These are phyloP conservation scores for Tanypteryx hageni DNA, from an alignment of 2,888 invertebrate genomes.

Conservation along the genomic window DNA sequence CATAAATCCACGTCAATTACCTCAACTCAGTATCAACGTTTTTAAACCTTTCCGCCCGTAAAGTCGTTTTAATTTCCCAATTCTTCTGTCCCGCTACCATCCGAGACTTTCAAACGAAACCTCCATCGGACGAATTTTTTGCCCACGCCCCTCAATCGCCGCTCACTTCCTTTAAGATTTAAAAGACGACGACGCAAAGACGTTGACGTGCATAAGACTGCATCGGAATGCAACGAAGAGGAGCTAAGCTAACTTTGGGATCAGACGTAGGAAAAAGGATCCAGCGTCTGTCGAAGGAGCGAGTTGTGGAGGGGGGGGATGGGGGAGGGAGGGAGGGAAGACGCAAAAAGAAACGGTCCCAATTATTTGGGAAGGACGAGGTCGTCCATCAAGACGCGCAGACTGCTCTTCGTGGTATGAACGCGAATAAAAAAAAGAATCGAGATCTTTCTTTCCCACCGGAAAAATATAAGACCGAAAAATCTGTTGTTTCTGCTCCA, in stretches of 20 bases:
- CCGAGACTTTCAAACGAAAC: neutral
- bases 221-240: constrained; percentile 41
- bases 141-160: neutral
- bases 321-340: neutral
- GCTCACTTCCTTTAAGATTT: neutral
- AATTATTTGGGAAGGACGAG: constrained; percentile 13
- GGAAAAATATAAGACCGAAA: neutral
- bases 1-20: constrained; percentile 54
- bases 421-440: neutral
- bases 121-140: neutral
- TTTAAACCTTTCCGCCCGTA: neutral
- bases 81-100: neutral
- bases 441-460: neutral
- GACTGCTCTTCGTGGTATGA: neutral
- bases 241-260: neutral
- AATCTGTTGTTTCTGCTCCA: neutral
- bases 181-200: neutral
- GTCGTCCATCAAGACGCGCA: constrained; percentile 16
- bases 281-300: neutral
- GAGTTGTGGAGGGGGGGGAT: neutral
- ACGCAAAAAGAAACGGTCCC: neutral
- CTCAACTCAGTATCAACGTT: neutral
- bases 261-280: neutral
- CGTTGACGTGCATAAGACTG: neutral
- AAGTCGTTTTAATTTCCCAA: neutral